Evolutionary conservation across 2,888 invertebrate species (phyloP), one percentile per base, ranked within the genome.

Genomic region (Drosophila kuntzei): DNA sequence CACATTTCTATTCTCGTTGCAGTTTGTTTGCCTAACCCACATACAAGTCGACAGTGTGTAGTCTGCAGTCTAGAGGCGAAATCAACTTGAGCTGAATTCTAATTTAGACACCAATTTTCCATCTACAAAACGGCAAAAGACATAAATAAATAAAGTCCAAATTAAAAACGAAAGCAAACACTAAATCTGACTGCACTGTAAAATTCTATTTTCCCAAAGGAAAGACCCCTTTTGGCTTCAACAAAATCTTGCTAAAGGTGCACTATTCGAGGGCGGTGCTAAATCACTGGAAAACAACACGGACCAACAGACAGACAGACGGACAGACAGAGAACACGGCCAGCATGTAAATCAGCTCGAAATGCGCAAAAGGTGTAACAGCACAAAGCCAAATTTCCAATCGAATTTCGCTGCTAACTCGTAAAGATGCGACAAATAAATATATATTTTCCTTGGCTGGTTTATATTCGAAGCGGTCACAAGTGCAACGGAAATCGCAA

Each of bases 51-150:
- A 18, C 41, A 47, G 22, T 39, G 14, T 43, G 25, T 44, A 43
- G 27, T 37, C 34, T 43, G 51, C 27, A 29, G 20, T 55, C 46
- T 47, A 58, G 46, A 64, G 47, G 46, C 37, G 62, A 51, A 69
- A 60, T 69, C 85, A 78, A 85, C 86, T 87, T 66, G 76, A 81
- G 88, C 69, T 83, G 82, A 88, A 83, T 89, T 89, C 82, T 83
- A 89, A 83, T 83, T 89, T 79, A 66, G 75, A 75, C 89, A 85
- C 86, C 89, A 68, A 68, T 78, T 67, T 65, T 53, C 55, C 53
- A 50, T 32, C 50, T 66, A 37, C 65, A 67, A 14, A 69, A 69
- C 44, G 65, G 57, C 85, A 22, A 65, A 60, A 58, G 65, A 71
- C 71, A 89, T 87, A 89, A 85, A 89, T 85, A 89, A 89, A 83